Conservation (phyloP, 53 echinoderm and acorn worm species). For the Luidia sarsii region DNA sequence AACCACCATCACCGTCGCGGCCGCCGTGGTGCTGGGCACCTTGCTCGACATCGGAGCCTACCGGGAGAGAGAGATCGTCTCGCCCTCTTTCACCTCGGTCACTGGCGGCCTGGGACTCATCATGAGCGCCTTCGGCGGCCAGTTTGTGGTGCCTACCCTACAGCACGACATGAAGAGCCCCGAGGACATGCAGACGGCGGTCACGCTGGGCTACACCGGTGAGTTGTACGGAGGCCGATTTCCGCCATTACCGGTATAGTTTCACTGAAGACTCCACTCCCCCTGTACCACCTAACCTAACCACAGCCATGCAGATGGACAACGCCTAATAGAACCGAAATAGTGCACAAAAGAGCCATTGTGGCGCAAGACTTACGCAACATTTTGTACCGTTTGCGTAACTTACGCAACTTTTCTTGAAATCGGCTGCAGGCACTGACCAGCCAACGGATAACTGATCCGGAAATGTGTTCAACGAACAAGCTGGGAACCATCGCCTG, state of each 20-base stretch:
- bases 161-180: slow-evolving; percentile 74
- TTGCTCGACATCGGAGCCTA: slow-evolving; percentile 44
- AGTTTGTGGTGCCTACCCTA: slow-evolving; percentile 63
- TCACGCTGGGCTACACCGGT: slow-evolving; percentile 42
- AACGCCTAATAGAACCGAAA: too few species aligned
- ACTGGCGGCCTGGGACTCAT: slow-evolving; percentile 52
- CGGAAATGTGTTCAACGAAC: too few species aligned
- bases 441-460: too few species aligned
- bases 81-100: neutral
- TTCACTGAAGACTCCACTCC: too few species aligned
- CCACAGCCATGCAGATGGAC: too few species aligned
- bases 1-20: slow-evolving; percentile 5
- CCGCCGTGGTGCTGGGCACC: slow-evolving; percentile 34
- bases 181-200: slow-evolving; percentile 46
- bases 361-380: too few species aligned
- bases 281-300: too few species aligned
- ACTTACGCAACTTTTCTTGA: too few species aligned
- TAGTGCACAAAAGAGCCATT: too few species aligned
- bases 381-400: too few species aligned
- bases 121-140: slow-evolving; percentile 59
- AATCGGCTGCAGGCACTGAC: too few species aligned
- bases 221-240: neutral
- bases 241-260: neutral
- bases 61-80: neutral
- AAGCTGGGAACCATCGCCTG: too few species aligned